Evolutionary conservation across 2,113 vertebrate species (phyloP).

Genomic region (Eclectus roratus): DNA sequence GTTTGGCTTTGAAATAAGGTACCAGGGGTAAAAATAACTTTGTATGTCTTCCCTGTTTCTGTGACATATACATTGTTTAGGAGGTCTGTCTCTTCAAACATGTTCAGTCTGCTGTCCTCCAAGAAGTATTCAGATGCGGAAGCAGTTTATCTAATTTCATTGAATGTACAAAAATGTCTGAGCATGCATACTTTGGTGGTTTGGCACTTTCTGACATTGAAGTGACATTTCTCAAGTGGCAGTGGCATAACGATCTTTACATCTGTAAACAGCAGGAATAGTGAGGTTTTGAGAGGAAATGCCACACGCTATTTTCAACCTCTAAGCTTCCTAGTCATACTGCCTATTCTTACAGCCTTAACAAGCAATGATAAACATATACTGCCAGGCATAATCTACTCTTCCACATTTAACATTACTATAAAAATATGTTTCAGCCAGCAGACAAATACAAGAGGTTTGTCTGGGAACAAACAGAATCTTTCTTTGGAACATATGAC

Average conservation of each 20-base stretch:
- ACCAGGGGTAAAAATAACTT: background rate
- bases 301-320: conserved; percentile 18
- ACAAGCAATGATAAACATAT: conserved; percentile 22
- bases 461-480: background rate
- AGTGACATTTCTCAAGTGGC: background rate
- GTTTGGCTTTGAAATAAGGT: background rate
- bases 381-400: background rate
- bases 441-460: background rate
- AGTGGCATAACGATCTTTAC: background rate
- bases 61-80: background rate
- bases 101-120: background rate
- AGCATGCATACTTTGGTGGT: background rate
- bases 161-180: background rate
- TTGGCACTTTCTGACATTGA: background rate
- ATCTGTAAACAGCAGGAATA: background rate
- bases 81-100: background rate
- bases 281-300: conserved; percentile 37
- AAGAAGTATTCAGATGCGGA: background rate
- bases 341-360: conserved; percentile 34
- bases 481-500: background rate
- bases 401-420: conserved; percentile 4
- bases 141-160: background rate
- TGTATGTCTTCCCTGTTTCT: background rate
- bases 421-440: background rate
- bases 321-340: background rate